These are phyloP conservation scores for Ciona savignyi DNA, from an alignment of 23 tunicate genomes.

Conservation along the genomic window DNA sequence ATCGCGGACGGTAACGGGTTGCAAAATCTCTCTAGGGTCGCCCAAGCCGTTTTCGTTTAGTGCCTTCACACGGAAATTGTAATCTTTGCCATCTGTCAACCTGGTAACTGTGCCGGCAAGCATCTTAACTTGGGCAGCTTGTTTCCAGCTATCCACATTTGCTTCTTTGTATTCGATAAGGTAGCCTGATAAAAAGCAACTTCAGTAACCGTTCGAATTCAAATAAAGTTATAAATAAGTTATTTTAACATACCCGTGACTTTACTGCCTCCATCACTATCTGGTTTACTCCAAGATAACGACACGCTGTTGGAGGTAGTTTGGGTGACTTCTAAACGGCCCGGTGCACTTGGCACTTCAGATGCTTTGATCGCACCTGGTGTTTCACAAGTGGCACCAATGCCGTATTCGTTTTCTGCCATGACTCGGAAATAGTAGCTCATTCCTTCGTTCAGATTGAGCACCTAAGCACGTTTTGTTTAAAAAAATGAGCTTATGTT, in stretches of 20 bases:
- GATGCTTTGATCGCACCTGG: constrained; percentile 53
- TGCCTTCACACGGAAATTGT: constrained; percentile 65
- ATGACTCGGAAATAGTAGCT: too few relatives aligned
- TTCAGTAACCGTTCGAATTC: too few relatives aligned
- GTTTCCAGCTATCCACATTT: too few relatives aligned
- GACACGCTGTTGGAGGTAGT: constrained; percentile 67
- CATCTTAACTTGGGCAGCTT: constrained; percentile 48
- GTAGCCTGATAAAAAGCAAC: constrained; percentile 38
- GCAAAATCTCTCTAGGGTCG: constrained; percentile 64
- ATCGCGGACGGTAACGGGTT: constrained; percentile 69
- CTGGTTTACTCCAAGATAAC: constrained; percentile 79
- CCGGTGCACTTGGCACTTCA: constrained; percentile 85
- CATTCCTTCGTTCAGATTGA: constrained; percentile 44
- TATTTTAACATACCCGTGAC: constrained; percentile 37
- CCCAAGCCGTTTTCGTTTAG: too few relatives aligned
- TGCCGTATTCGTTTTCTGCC: too few relatives aligned
- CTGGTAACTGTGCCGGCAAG: constrained; percentile 42
- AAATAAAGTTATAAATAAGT: too few relatives aligned
- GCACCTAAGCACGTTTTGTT: too few relatives aligned
- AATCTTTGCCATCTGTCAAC: constrained; percentile 55
- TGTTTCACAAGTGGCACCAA: constrained; percentile 58
- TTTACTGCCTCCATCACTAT: constrained; percentile 86
- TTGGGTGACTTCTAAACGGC: too few relatives aligned
- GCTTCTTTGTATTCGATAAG: constrained; percentile 60
- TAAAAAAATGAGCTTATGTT: too few relatives aligned